Conservation (phyloP, 2,113 vertebrate genomes). For the Gasterosteus aculeatus region DNA sequence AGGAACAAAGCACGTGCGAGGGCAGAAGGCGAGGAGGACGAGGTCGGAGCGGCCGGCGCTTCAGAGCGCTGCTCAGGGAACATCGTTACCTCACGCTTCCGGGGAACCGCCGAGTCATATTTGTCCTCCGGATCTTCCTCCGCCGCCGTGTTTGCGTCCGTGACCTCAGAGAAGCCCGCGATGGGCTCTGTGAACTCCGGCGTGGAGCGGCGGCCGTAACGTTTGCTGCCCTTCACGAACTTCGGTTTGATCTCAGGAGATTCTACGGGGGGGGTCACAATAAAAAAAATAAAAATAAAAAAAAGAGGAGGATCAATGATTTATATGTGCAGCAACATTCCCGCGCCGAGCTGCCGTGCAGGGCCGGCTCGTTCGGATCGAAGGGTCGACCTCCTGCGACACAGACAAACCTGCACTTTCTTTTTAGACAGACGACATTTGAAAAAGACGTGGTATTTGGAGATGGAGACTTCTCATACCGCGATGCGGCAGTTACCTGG, state of each 20-base stretch:
- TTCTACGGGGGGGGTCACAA: slow-evolving; percentile 64
- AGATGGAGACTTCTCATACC: background rate
- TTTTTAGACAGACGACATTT: background rate
- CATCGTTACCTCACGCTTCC: slow-evolving; percentile 85
- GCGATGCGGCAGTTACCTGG: slow-evolving; percentile 81
- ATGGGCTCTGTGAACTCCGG: slow-evolving; percentile 84
- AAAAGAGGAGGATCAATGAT: background rate
- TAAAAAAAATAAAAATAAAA: background rate
- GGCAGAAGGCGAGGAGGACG: slow-evolving; percentile 49
- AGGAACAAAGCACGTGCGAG: slow-evolving; percentile 35
- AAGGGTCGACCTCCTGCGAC: background rate
- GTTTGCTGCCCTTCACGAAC: slow-evolving; percentile 92
- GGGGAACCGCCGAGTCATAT: slow-evolving; percentile 71
- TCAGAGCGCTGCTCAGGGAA: background rate
- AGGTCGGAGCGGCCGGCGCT: slow-evolving; percentile 9
- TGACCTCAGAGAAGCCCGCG: slow-evolving; percentile 80
- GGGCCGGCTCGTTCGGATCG: background rate
- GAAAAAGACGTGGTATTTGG: background rate
- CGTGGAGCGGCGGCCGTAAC: slow-evolving; percentile 90
- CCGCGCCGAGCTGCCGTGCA: background rate
- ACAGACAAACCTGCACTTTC: background rate
- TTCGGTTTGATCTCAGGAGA: slow-evolving; percentile 91
- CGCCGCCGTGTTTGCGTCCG: slow-evolving; percentile 60
- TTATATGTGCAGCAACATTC: background rate
- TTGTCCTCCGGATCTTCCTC: slow-evolving; percentile 67